Percentiles rank a stretch among this genome's conserved stretches.
Conservation (phyloP, 2,797 vertebrate species). For the Sebastes trivittatus region DNA sequence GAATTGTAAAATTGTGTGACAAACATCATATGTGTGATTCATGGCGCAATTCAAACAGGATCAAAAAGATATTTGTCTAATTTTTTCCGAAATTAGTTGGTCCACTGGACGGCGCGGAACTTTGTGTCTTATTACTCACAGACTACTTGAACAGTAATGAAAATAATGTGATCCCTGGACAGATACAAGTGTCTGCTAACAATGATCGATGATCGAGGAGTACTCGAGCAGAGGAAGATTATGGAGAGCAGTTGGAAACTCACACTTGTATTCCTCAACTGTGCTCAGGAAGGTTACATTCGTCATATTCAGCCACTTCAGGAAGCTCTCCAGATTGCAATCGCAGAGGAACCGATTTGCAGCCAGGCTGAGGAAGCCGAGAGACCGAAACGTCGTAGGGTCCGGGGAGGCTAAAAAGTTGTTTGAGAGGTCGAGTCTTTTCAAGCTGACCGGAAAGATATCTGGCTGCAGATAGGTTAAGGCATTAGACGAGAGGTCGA, state of each 20-base stretch:
- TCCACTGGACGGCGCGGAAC: no score
- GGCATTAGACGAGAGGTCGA: conserved; percentile 85
- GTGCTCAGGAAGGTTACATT: conserved; percentile 71
- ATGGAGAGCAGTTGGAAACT: conserved; percentile 74
- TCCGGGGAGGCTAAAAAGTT: conserved; percentile 85
- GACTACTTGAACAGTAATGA: no score
- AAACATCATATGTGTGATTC: no score
- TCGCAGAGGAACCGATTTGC: conserved; percentile 85
- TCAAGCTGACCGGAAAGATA: conserved; percentile 82
- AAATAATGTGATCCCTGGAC: no score
- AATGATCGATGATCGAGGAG: conserved; percentile 1
- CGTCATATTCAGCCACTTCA: conserved; percentile 84
- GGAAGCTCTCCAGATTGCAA: conserved; percentile 80
- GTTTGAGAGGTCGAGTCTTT: conserved; percentile 76
- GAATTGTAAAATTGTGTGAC: no score
- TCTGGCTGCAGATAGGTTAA: conserved; percentile 76
- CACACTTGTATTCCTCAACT: conserved; percentile 71
- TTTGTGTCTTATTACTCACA: no score
- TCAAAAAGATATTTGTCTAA: no score
- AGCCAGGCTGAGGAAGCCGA: conserved; percentile 76
- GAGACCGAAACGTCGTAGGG: conserved; percentile 77
- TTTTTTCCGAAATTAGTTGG: no score
- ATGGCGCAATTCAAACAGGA: no score
- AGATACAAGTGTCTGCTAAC: no score
- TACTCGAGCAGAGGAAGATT: conserved; percentile 68